These are phyloP conservation scores for Coranthus polyacanthus DNA, from an alignment of 2,797 vertebrate species.

Conservation along the genomic window DNA sequence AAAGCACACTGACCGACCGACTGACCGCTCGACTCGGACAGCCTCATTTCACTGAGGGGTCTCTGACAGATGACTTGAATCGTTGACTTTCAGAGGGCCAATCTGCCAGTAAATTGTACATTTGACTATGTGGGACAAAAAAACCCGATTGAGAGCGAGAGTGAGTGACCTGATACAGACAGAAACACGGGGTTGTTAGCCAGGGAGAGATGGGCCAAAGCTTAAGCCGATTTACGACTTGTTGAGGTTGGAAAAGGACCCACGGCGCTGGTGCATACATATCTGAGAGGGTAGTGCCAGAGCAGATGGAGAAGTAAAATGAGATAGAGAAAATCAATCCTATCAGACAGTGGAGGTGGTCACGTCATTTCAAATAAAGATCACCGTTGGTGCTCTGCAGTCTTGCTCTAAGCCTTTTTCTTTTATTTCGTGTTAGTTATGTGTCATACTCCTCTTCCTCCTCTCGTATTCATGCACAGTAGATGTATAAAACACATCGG, in stretches of 20 bases:
- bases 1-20: too few species aligned
- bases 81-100: background rate
- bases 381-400: slow-evolving; percentile 35
- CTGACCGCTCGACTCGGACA: too few species aligned
- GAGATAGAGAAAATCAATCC: slow-evolving; percentile 60
- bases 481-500: slow-evolving; percentile 17
- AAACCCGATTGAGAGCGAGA: slow-evolving; percentile 3
- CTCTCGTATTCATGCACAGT: background rate
- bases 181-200: slow-evolving; percentile 17
- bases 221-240: slow-evolving; percentile 52
- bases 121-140: slow-evolving; percentile 5
- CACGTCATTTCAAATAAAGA: slow-evolving; percentile 62
- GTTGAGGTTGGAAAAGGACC: slow-evolving; percentile 46
- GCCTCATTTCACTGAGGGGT: background rate
- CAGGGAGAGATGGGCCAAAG: slow-evolving; percentile 20
- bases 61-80: background rate
- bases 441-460: background rate
- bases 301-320: slow-evolving; percentile 67
- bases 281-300: slow-evolving; percentile 39
- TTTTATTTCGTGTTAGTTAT: slow-evolving; percentile 15
- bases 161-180: background rate
- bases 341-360: slow-evolving; percentile 53
- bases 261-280: slow-evolving; percentile 8
- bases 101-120: background rate
- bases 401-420: slow-evolving; percentile 9